Percentiles rank a stretch among this genome's conserved stretches.
These are phyloP conservation scores for Uromys caudimaculatus DNA, from an alignment of 2,797 vertebrate genomes.

Conservation along the genomic window DNA sequence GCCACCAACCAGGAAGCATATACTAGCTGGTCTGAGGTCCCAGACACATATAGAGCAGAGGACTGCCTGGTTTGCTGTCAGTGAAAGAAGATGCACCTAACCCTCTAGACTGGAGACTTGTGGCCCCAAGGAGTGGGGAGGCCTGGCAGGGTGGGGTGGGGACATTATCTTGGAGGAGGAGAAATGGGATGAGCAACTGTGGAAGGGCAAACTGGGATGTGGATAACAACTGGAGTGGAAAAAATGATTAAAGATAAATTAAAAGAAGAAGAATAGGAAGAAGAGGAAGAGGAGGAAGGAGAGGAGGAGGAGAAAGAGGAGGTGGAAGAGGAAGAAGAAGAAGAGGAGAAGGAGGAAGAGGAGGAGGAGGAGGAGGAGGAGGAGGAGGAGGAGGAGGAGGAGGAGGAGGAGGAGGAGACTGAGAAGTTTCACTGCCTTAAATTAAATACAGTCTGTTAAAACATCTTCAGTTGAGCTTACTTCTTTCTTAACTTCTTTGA, in stretches of 20 bases:
- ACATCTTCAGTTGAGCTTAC: too few species aligned
- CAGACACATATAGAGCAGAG: neutral
- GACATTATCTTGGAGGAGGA: neutral
- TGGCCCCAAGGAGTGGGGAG: neutral
- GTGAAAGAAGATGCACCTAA: neutral
- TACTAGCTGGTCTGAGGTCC: neutral
- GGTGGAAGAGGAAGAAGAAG: rapidly evolving
- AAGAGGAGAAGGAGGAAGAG: rapidly evolving
- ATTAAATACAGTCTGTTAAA: constrained; percentile 19
- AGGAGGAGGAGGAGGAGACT: neutral
- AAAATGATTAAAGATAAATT: neutral
- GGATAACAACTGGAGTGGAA: neutral
- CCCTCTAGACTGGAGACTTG: neutral
- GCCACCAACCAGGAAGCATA: neutral
- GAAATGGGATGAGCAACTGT: neutral
- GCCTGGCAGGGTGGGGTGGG: neutral
- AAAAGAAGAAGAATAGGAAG: neutral
- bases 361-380: too few species aligned
- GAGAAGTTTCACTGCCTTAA: neutral
- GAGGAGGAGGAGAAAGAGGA: neutral
- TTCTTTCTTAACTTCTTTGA: constrained; percentile 45
- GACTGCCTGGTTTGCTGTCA: neutral
- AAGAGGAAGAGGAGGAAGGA: rapidly evolving
- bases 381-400: too few species aligned
- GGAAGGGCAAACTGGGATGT: neutral